phyloP scores from a whole-genome alignment of 1,140 invertebrate genomes.

The Magallana ariakensis region DNA sequence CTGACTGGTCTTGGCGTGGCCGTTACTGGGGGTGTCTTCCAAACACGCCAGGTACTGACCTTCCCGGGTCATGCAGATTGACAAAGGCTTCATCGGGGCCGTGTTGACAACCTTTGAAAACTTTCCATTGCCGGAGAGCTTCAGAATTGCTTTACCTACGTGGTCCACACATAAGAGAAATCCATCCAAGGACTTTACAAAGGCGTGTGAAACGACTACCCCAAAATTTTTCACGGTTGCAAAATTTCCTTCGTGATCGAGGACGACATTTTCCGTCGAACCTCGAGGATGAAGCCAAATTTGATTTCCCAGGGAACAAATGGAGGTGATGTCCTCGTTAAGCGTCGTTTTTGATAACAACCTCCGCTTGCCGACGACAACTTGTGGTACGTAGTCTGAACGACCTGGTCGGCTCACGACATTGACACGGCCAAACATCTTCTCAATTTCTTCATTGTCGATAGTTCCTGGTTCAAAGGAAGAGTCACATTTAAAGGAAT shows the following conservation, averaged over 20 bases:
- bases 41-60: conserved; percentile 21
- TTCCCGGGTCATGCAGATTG: conserved; percentile 9
- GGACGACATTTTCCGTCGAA: conserved; percentile 7
- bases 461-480: not conserved
- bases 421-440: not conserved
- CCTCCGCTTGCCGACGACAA: not conserved
- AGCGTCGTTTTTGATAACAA: not conserved
- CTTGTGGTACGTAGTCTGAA: not conserved
- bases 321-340: conserved; percentile 2
- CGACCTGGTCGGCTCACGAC: not conserved
- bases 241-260: conserved; percentile 10
- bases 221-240: not conserved
- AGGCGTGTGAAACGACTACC: not conserved
- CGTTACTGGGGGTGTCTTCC: not conserved
- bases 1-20: not conserved
- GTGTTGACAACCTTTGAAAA: conserved; percentile 27
- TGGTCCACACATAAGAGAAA: conserved; percentile 13
- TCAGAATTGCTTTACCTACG: not conserved
- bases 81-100: not conserved
- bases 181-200: conserved; percentile 17
- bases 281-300: conserved; percentile 36
- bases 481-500: not conserved
- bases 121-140: not conserved
- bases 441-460: not conserved
- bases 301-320: conserved; percentile 10